Conservation (phyloP, 1,140 invertebrate genomes). For the Zaprionus capensis region DNA sequence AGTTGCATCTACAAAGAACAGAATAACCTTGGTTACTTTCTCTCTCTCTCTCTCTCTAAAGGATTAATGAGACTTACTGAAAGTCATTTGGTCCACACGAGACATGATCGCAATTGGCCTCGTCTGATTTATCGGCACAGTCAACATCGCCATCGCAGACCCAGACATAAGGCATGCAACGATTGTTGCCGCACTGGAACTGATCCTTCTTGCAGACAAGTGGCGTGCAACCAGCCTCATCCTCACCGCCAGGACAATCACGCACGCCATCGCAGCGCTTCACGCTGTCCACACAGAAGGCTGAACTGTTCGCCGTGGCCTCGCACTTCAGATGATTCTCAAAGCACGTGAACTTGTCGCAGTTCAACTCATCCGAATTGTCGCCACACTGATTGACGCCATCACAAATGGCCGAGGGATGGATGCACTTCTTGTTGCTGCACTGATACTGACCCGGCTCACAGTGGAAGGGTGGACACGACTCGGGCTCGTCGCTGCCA, state of each 20-base stretch:
- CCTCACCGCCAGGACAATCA: conserved; percentile 90
- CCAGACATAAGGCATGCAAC: conserved; percentile 91
- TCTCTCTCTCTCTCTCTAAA: not conserved
- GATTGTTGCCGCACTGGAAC: conserved; percentile 89
- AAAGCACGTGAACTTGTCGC: conserved; percentile 85
- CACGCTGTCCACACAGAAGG: conserved; percentile 76
- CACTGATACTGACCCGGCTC: conserved; percentile 92
- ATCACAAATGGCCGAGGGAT: conserved; percentile 88
- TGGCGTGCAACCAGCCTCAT: conserved; percentile 86
- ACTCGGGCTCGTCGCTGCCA: conserved; percentile 89
- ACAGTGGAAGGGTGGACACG: conserved; percentile 90
- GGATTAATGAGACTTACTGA: conserved; percentile 62
- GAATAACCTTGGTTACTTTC: no score
- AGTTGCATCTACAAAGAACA: conserved; percentile 85
- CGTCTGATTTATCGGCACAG: conserved; percentile 90
- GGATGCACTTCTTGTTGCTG: conserved; percentile 87
- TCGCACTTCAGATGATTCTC: conserved; percentile 79
- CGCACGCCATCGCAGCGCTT: conserved; percentile 85
- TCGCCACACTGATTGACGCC: conserved; percentile 88
- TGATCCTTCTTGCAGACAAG: conserved; percentile 86
- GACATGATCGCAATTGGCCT: conserved; percentile 86
- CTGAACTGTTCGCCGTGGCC: conserved; percentile 61
- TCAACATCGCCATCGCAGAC: conserved; percentile 91
- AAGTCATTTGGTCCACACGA: conserved; percentile 86
- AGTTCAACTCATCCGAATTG: conserved; percentile 87